phyloP scores from a whole-genome alignment of 2,888 invertebrate species.

The Dione juno region DNA sequence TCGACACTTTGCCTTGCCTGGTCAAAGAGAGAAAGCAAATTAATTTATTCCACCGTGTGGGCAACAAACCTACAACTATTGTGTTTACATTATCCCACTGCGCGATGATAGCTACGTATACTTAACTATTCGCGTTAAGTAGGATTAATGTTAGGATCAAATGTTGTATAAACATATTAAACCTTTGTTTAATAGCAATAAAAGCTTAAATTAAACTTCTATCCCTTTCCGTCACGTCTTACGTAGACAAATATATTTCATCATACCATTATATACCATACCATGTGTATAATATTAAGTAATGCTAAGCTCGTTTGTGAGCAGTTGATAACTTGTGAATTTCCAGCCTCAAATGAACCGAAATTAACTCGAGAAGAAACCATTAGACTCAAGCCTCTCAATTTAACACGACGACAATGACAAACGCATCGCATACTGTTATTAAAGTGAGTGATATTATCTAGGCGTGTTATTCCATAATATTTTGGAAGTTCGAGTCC shows the following conservation, averaged over 20 bases:
- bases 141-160: no score
- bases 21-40: no score
- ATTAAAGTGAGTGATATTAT: constrained; percentile 52
- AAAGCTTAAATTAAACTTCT: no score
- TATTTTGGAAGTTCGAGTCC: constrained; percentile 48
- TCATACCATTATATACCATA: constrained; percentile 1
- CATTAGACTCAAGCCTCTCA: constrained; percentile 39
- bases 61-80: no score
- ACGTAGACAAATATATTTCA: constrained; percentile 21
- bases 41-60: no score
- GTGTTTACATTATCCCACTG: no score
- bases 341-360: constrained; percentile 39
- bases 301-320: constrained; percentile 33
- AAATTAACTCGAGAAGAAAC: constrained; percentile 37
- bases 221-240: not conserved
- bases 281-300: constrained; percentile 27
- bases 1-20: no score
- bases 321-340: constrained; percentile 39
- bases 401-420: constrained; percentile 47
- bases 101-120: no score
- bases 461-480: constrained; percentile 55
- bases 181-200: no score
- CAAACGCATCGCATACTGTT: constrained; percentile 45
- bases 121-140: no score
- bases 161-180: no score